Evolutionary conservation across 2,888 invertebrate species (phyloP).

Genomic region (Cataglyphis albicans): DNA sequence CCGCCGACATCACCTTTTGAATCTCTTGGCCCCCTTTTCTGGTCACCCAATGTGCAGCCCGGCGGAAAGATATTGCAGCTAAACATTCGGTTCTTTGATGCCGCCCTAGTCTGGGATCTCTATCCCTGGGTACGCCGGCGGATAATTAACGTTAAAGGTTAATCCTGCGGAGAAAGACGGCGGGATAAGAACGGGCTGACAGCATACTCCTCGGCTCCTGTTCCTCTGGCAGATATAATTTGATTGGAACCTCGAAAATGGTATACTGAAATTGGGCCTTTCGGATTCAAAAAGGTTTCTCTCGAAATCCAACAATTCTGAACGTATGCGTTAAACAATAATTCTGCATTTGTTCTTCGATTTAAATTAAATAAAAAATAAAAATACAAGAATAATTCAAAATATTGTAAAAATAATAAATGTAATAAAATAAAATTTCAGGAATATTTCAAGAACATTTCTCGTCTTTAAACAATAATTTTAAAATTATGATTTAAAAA

Average conservation of each 20-base stretch:
- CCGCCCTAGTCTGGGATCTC: constrained; percentile 67
- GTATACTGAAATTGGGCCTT: constrained; percentile 17
- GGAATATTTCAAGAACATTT: background rate
- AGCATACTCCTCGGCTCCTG: constrained; percentile 39
- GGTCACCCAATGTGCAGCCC: constrained; percentile 81
- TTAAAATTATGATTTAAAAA: background rate
- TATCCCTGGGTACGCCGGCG: constrained; percentile 64
- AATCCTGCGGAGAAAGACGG: constrained; percentile 73
- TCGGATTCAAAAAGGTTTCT: background rate
- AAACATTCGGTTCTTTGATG: constrained; percentile 84
- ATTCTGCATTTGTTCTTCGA: background rate
- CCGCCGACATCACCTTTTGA: constrained; percentile 62
- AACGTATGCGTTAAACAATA: background rate
- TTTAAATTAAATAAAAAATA: background rate
- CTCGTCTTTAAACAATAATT: background rate
- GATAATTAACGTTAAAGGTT: constrained; percentile 85
- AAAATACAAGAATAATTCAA: background rate
- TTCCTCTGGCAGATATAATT: constrained; percentile 42
- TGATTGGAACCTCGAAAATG: constrained; percentile 45
- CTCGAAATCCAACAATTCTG: background rate
- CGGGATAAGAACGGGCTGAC: constrained; percentile 61
- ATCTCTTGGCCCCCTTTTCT: constrained; percentile 61
- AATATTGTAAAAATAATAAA: background rate
- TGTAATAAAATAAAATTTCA: background rate
- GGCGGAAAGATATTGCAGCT: constrained; percentile 83